Conservation (phyloP, 2,113 vertebrate genomes). For the Chauna torquata region DNA sequence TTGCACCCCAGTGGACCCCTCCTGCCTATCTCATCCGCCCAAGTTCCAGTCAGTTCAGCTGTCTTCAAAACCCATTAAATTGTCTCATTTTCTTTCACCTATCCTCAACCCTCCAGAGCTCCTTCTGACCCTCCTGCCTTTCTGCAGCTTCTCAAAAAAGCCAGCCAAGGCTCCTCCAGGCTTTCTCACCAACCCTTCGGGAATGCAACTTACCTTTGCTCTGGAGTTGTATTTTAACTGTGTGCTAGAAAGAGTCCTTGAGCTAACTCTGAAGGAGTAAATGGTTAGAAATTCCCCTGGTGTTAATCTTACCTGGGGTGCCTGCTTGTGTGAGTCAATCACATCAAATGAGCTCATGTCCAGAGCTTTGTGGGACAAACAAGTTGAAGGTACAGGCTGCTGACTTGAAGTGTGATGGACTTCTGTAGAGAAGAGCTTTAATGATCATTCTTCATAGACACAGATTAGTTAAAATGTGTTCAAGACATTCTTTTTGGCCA, state of each 20-base stretch:
- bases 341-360: neutral
- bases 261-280: neutral
- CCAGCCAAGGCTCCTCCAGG: neutral
- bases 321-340: neutral
- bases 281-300: neutral
- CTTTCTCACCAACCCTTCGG: neutral
- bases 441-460: neutral
- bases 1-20: neutral
- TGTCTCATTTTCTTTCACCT: neutral
- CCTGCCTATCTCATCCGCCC: too few relatives aligned
- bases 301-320: neutral
- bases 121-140: neutral
- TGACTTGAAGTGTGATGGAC: neutral
- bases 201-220: neutral
- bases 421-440: neutral
- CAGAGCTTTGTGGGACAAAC: neutral
- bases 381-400: neutral
- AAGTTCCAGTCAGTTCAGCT: neutral
- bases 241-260: neutral
- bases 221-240: neutral
- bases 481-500: neutral
- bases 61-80: neutral
- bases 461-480: neutral
- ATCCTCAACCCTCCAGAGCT: neutral
- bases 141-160: neutral